A percentile compares a stretch with the other conserved stretches of the same genome.
These are phyloP conservation scores for Yasuhikotakia modesta DNA, from an alignment of 2,797 vertebrate species.

Conservation along the genomic window DNA sequence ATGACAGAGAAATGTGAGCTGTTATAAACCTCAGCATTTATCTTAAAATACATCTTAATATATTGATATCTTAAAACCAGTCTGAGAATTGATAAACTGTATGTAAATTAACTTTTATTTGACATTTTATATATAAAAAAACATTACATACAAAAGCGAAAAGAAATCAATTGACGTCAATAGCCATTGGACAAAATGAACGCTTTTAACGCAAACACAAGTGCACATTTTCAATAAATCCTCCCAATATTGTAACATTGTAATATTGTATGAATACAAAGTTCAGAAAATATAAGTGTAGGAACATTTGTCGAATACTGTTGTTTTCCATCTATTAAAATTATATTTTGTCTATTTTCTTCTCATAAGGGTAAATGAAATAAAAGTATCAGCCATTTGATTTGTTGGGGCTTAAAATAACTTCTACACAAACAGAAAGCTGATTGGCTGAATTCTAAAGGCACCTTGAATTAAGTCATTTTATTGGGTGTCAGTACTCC, in stretches of 20 bases:
- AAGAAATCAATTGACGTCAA: conserved; percentile 1
- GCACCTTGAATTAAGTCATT: conserved; percentile 55
- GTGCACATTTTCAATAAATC: conserved; percentile 18
- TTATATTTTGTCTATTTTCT: neutral
- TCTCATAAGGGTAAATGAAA: conserved; percentile 1
- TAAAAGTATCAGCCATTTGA: conserved; percentile 1
- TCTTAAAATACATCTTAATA: neutral
- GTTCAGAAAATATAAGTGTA: neutral
- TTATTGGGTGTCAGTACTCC: conserved; percentile 17
- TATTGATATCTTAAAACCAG: conserved; percentile 4
- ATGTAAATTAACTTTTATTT: conserved; percentile 2
- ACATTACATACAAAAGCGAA: conserved; percentile 3
- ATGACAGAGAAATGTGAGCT: neutral
- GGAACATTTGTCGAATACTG: neutral
- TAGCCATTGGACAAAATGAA: neutral
- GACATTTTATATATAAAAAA: conserved; percentile 33
- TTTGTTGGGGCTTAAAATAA: neutral
- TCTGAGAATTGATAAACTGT: conserved; percentile 8
- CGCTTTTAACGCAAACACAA: conserved; percentile 9
- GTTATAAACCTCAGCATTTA: neutral
- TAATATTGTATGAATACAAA: neutral
- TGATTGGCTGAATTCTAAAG: conserved; percentile 58
- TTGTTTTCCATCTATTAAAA: neutral
- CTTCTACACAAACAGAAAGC: conserved; percentile 33
- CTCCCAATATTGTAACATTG: neutral